Conservation (phyloP, 2,888 invertebrate species). For the Caradrina clavipalpis region DNA sequence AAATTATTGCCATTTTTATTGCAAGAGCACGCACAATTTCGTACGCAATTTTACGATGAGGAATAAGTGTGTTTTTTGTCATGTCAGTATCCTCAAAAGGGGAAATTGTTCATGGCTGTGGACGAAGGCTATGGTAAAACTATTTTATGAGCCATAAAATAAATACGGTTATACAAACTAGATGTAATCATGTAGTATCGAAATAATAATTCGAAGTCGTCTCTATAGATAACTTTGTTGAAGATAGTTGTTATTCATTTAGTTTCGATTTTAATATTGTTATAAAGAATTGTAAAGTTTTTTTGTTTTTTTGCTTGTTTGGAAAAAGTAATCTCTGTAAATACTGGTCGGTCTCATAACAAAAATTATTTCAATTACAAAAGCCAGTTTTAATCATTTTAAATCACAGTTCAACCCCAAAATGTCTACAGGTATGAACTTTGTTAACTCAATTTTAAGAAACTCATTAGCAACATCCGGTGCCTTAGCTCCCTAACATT, state of each 20-base stretch:
- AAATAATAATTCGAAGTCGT: neutral
- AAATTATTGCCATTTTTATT: constrained; percentile 83
- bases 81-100: constrained; percentile 32
- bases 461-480: constrained; percentile 31
- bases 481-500: constrained; percentile 10
- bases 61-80: constrained; percentile 54
- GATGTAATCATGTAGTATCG: neutral
- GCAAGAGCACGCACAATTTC: constrained; percentile 72
- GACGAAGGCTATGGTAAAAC: constrained; percentile 34
- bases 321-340: too few relatives aligned
- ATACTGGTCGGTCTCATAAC: too few relatives aligned
- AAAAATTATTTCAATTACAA: too few relatives aligned
- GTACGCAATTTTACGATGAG: constrained; percentile 67
- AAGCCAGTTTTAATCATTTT: neutral
- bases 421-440: neutral
- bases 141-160: constrained; percentile 43
- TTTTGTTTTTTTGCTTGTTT: too few relatives aligned
- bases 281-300: too few relatives aligned
- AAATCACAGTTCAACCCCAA: neutral
- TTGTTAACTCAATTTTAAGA: constrained; percentile 11
- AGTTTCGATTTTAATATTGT: neutral
- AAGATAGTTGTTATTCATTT: neutral
- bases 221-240: neutral
- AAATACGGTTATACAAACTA: constrained; percentile 28
- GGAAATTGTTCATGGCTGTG: constrained; percentile 52